These are phyloP conservation scores for Kryptopterus vitreolus DNA, from an alignment of 2,797 vertebrate genomes.

Conservation along the genomic window DNA sequence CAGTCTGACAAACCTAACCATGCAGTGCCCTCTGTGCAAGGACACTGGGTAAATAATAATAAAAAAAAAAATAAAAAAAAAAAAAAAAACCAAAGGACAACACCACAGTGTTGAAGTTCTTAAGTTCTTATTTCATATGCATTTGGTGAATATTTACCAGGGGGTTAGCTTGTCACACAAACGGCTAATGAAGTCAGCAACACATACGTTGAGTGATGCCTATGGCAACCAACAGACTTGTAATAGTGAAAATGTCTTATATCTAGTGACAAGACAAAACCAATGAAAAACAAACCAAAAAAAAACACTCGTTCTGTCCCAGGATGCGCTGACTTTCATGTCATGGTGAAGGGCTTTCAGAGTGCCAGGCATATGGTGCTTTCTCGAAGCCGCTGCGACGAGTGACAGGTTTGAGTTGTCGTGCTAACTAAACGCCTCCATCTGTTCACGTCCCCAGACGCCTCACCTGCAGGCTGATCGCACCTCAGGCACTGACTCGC, in stretches of 20 bases:
- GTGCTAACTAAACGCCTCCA: slow-evolving; percentile 85
- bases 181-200: not conserved
- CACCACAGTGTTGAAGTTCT: too few relatives aligned
- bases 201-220: slow-evolving; percentile 23
- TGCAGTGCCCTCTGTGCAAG: slow-evolving; percentile 67
- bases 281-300: slow-evolving; percentile 2
- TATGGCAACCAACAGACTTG: slow-evolving; percentile 67
- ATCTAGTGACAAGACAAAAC: slow-evolving; percentile 59
- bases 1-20: slow-evolving; percentile 65
- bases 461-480: slow-evolving; percentile 71
- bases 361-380: slow-evolving; percentile 80
- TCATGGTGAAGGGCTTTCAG: slow-evolving; percentile 70
- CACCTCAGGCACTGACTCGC: slow-evolving; percentile 83
- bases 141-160: not conserved
- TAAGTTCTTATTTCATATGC: too few relatives aligned
- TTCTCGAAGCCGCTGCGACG: slow-evolving; percentile 79
- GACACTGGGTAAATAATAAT: slow-evolving; percentile 64
- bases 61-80: not conserved
- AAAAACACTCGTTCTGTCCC: slow-evolving; percentile 22
- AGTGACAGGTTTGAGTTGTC: slow-evolving; percentile 81
- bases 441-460: slow-evolving; percentile 85
- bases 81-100: not conserved
- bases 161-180: not conserved
- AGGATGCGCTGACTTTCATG: slow-evolving; percentile 67
- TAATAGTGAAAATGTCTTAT: slow-evolving; percentile 66